Base-by-base conservation (phyloP, 23 tunicate genomes). In the Phallusia fumigata region DNA sequence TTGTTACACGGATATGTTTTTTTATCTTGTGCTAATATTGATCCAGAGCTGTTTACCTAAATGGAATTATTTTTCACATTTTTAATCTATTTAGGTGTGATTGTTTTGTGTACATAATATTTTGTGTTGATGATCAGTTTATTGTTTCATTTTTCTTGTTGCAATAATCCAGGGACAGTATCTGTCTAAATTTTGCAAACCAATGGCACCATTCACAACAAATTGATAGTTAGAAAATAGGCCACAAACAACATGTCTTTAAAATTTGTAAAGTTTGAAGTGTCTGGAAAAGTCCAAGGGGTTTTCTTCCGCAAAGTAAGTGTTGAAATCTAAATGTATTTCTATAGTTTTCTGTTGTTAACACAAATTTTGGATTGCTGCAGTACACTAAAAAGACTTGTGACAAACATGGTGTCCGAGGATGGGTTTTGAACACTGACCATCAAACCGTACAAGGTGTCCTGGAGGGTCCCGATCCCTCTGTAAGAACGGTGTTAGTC, bases 351-450 rank as follows among this genome's bases (percentile, higher is more conserved):
- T 5, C 78, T 10, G 13, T 30, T 3, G 12, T 19, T 31, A 30
- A 19, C 78, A 74, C 33, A 13, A 33, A 31, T 74, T 74, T 30
- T 74, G 12, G 33, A 1, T 33, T 33, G 19, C 19, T 72, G 32
- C 85, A 91, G 81, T 53, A 87, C 82, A 89, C 98, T 30, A 94
- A 94, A 58, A 87, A 89, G 64, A 82, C 35, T 22, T 94, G 98
- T 50, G 94, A 89, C 40, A 85, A 83, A 76, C 65, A 85, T 64
- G 91, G 79, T 19, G 86, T 89, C 22, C 50, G 79, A n/a, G 98
- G 98, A 0, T 94, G 98, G 98, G 90, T 94, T 69, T 50, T 94
- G 19, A 94, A 94, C 88, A 94, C 98, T 16, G 26, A 65, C 1
- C 88, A 89, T n/a, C 86, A 88, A 49, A 78, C 90, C 32, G 98